These are phyloP conservation scores for Eospalax fontanierii DNA, from an alignment of 2,797 vertebrate species.

Conservation along the genomic window DNA sequence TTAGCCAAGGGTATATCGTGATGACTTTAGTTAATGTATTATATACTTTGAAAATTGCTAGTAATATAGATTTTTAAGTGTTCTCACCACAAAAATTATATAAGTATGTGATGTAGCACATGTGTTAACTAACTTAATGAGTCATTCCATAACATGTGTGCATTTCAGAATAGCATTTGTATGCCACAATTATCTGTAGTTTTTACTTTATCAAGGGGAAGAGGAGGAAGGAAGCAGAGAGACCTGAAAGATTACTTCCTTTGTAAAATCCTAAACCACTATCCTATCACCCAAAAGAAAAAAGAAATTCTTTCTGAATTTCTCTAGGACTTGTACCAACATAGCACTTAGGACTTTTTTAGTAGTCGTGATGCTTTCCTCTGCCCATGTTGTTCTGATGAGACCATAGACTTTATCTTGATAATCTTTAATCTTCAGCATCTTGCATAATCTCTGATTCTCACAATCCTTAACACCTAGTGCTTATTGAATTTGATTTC, in stretches of 20 bases:
- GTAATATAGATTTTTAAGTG: constrained; percentile 25
- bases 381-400: constrained; percentile 8
- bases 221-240: neutral
- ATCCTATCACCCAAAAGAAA: neutral
- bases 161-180: neutral
- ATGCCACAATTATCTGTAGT: neutral
- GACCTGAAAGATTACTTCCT: constrained; percentile 18
- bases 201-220: neutral
- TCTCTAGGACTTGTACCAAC: neutral
- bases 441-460: constrained; percentile 36
- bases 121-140: constrained; percentile 15
- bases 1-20: neutral
- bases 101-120: neutral
- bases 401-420: constrained; percentile 11
- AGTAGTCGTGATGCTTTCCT: neutral
- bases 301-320: constrained; percentile 45
- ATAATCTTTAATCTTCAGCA: constrained; percentile 3
- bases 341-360: constrained; percentile 40
- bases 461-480: constrained; percentile 46
- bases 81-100: neutral
- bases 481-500: constrained; percentile 47
- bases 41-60: neutral
- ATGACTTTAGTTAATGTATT: neutral
- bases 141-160: neutral
- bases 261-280: constrained; percentile 38